Evolutionary conservation across 1,140 invertebrate species (phyloP).

Genomic region (Lucilia sericata): DNA sequence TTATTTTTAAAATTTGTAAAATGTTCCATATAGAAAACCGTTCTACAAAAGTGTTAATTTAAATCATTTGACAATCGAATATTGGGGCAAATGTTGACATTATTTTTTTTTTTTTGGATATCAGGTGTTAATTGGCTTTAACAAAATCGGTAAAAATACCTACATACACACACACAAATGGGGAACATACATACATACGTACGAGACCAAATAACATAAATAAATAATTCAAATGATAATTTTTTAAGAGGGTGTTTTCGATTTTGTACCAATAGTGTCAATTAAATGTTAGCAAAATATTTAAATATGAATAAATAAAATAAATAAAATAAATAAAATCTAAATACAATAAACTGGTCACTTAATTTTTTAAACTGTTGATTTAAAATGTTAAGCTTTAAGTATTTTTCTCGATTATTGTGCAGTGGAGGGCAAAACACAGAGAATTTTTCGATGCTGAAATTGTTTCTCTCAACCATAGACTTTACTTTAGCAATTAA

Average conservation of each 20-base stretch:
- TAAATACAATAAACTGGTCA: neutral
- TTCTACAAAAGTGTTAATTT: neutral
- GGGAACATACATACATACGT: neutral
- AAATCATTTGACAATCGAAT: neutral
- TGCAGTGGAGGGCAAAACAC: too few species aligned
- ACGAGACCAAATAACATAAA: neutral
- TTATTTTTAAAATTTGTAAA: too few species aligned
- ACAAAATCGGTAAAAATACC: neutral
- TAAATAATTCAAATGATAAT: neutral
- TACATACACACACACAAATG: too few species aligned
- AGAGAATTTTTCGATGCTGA: too few species aligned
- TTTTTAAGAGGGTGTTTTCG: neutral
- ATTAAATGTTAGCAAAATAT: conserved; percentile 3
- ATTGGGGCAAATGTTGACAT: neutral
- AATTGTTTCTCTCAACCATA: too few species aligned
- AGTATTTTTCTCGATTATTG: too few species aligned
- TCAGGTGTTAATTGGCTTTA: neutral
- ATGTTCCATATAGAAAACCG: neutral
- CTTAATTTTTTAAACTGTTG: neutral
- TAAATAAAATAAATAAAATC: neutral
- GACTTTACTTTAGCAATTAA: too few species aligned
- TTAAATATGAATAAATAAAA: neutral
- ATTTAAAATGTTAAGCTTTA: too few species aligned
- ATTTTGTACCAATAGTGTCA: neutral
- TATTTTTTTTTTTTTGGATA: neutral